These are phyloP conservation scores for Ganaspis sp. DNA, from an alignment of 1,140 invertebrate genomes.

Conservation along the genomic window DNA sequence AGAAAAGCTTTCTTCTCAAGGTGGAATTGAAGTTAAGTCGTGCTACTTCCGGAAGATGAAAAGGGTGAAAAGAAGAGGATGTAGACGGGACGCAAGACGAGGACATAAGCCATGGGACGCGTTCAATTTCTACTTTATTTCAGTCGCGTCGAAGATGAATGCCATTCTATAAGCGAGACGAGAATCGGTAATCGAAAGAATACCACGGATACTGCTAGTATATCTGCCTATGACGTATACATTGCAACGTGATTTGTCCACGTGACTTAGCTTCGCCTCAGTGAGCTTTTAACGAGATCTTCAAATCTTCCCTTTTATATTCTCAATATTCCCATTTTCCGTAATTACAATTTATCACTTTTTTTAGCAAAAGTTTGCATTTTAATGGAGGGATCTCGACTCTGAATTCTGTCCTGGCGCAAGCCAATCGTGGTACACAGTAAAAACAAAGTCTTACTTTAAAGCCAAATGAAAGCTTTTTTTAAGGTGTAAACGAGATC, in stretches of 20 bases:
- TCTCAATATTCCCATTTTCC: background rate
- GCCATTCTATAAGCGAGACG: background rate
- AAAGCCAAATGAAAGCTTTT: too few species aligned
- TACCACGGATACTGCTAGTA: conserved; percentile 27
- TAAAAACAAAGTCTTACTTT: too few species aligned
- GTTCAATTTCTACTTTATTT: conserved; percentile 28
- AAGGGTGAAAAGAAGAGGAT: background rate
- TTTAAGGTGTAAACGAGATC: too few species aligned
- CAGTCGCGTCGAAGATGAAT: conserved; percentile 13
- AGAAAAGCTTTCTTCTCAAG: conserved; percentile 21
- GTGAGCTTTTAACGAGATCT: conserved; percentile 8
- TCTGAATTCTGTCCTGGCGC: too few species aligned
- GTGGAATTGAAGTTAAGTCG: conserved; percentile 22
- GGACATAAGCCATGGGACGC: background rate
- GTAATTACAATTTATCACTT: background rate
- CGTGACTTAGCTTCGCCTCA: conserved; percentile 44
- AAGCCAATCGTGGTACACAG: too few species aligned
- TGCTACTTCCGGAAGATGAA: conserved; percentile 24
- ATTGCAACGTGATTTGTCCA: conserved; percentile 52
- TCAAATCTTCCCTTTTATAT: background rate
- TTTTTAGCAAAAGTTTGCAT: too few species aligned
- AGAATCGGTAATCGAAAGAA: conserved; percentile 57
- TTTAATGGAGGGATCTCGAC: too few species aligned
- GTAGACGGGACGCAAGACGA: conserved; percentile 30
- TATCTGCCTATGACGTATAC: background rate